Conservation (phyloP, 2,113 vertebrate genomes). For the Plotosus lineatus region DNA sequence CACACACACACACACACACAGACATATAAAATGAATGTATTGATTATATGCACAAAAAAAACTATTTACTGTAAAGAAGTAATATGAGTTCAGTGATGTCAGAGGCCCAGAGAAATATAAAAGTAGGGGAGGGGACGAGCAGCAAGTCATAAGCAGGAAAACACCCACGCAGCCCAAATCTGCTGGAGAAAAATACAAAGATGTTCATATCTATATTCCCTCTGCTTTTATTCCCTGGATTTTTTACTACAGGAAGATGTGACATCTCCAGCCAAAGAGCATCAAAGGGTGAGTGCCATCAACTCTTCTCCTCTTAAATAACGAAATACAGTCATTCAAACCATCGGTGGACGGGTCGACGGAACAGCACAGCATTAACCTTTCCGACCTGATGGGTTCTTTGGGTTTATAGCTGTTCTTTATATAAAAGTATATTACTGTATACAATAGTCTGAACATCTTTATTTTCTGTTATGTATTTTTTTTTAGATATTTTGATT, state of each 20-base stretch:
- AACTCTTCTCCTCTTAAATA: not conserved
- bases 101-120: conserved; percentile 22
- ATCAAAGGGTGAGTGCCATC: conserved; percentile 32
- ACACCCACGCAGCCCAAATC: not conserved
- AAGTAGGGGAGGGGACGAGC: conserved; percentile 14
- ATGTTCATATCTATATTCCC: conserved; percentile 15
- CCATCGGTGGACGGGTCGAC: no score
- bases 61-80: not conserved
- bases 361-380: no score
- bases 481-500: no score
- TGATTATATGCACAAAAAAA: not conserved
- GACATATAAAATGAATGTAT: not conserved
- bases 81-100: conserved; percentile 26
- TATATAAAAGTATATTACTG: no score
- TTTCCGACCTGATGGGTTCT: not conserved
- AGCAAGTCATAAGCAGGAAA: conserved; percentile 10
- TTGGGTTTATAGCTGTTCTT: not conserved
- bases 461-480: no score
- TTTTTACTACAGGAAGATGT: conserved; percentile 13
- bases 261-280: conserved; percentile 9
- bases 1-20: no score
- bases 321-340: no score
- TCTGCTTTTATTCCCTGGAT: conserved; percentile 31
- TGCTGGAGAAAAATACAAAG: conserved; percentile 20
- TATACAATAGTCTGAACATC: no score